Base-by-base conservation (phyloP, 2,888 invertebrate genomes). In the Podotricha telesiphe region DNA sequence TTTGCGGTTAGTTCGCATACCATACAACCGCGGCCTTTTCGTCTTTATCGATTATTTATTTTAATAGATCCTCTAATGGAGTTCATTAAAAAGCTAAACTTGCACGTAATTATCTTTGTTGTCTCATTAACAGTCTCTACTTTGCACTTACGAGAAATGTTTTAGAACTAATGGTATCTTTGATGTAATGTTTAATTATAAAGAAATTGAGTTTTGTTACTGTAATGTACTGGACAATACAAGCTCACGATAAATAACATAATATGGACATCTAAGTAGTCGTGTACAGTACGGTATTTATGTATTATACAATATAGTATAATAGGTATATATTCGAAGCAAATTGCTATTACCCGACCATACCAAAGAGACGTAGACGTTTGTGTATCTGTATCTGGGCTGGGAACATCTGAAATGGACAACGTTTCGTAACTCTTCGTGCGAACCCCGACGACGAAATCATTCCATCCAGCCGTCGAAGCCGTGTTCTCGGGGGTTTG, bases 381-480 rank as follows among this genome's bases (percentile, higher is more conserved):
- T 75, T 75, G 74, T 72, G 76, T 77, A 77, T 77, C 78, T 76
- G 68, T 80, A 75, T 75, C 75, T 73, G 74, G 73, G 73, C 66
- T 75, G 78, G 74, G 80, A 79, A 75, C 87, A 80, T 83, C 82
- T 83, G 80, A 74, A 83, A 82, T 86, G 82, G 79, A 84, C 78
- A 77, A 79, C 74, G 78, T 87, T 84, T 82, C 76, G 80, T 79
- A 85, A 84, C 85, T 86, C 87, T 88, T 86, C 89, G 89, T 92
- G 92, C 77, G 82, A 82, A 82, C 82, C 82, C 82, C 91, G 91
- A 89, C 91, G 92, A 91, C 91, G 88, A 93, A 92, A 91, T 91
- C 91, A 92, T 93, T 93, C 92, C 92, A 93, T 92, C 92, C 92
- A 92, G 92, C 91, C 92, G 91, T 93, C 91, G 92, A 90, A 91